phyloP scores from a whole-genome alignment of 92 coral and sea anemone genomes.

The Desmophyllum pertusum region DNA sequence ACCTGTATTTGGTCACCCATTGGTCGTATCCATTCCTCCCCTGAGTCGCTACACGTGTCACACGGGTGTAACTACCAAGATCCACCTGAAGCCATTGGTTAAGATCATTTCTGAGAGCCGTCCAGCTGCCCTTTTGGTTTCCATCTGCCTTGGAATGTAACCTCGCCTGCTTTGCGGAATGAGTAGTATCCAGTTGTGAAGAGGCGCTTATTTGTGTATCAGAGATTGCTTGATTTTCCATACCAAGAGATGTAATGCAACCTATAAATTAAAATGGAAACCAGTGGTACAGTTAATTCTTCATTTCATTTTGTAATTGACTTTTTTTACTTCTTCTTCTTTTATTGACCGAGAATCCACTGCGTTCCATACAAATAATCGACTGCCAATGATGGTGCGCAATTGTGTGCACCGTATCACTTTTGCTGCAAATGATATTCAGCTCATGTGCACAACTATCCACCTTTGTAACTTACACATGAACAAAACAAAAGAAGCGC shows the following conservation, averaged over 20 bases:
- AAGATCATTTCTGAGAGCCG: constrained; percentile 4
- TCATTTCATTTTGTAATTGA: neutral
- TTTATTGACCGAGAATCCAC: neutral
- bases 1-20: constrained; percentile 16
- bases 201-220: constrained; percentile 32
- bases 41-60: constrained; percentile 24
- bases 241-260: constrained; percentile 35
- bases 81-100: constrained; percentile 42
- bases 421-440: too few relatives aligned
- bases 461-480: too few relatives aligned
- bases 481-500: too few relatives aligned
- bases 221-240: constrained; percentile 28
- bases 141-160: constrained; percentile 1
- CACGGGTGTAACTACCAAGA: neutral
- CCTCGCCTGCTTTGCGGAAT: constrained; percentile 14
- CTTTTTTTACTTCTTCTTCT: neutral
- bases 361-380: neutral
- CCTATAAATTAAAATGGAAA: neutral
- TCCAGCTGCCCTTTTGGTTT: constrained; percentile 4
- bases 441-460: too few relatives aligned
- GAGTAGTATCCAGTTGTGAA: constrained; percentile 3
- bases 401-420: too few relatives aligned
- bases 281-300: neutral
- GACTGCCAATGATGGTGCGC: neutral
- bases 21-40: constrained; percentile 6